phyloP scores from a whole-genome alignment of 2,888 invertebrate species.

The Papilio demoleus region DNA sequence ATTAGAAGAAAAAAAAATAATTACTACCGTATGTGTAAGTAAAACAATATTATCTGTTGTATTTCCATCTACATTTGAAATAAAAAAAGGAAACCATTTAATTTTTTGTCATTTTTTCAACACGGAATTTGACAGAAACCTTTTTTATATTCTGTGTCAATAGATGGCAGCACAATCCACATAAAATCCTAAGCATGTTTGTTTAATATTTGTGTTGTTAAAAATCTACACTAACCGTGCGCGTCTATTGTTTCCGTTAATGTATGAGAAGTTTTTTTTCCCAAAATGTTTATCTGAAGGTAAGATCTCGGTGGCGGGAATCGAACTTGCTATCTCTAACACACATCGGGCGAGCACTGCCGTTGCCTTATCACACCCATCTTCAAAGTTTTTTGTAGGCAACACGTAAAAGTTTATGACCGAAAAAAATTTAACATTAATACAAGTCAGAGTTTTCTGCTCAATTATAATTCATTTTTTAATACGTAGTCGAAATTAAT shows the following conservation, averaged over 20 bases:
- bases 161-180: conserved; percentile 2
- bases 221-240: conserved; percentile 14
- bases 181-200: background rate
- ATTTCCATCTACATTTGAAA: too few species aligned
- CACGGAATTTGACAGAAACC: too few species aligned
- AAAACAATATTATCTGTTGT: background rate
- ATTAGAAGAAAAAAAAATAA: conserved; percentile 2
- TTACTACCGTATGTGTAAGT: background rate
- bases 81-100: too few species aligned
- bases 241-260: conserved; percentile 60
- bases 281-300: conserved; percentile 66
- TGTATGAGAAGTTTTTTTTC: conserved; percentile 54
- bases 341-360: conserved; percentile 62
- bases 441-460: background rate
- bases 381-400: conserved; percentile 51
- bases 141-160: background rate
- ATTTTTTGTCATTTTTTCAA: too few species aligned
- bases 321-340: conserved; percentile 71
- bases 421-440: conserved; percentile 42
- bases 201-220: too few species aligned
- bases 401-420: conserved; percentile 50
- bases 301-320: conserved; percentile 68
- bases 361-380: conserved; percentile 51
- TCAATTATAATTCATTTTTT: background rate
- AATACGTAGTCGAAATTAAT: background rate